phyloP scores from a whole-genome alignment of 2,797 vertebrate species.

The Acipenser ruthenus region DNA sequence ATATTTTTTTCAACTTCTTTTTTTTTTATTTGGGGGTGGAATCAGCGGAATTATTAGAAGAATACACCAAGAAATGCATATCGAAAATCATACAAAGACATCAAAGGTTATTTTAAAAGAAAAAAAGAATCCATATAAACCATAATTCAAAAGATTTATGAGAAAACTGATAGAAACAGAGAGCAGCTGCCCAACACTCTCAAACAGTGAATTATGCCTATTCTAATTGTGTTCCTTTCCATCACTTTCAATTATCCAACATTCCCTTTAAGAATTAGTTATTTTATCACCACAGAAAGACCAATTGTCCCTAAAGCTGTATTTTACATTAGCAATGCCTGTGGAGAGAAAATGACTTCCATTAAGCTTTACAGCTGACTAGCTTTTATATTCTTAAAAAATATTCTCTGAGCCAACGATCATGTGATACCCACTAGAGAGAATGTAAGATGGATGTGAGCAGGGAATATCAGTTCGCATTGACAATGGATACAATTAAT shows the following conservation, averaged over 20 bases:
- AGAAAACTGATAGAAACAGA: slow-evolving; percentile 62
- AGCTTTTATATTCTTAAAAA: slow-evolving; percentile 66
- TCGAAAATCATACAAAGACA: no score
- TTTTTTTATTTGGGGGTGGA: slow-evolving; percentile 34
- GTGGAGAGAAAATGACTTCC: slow-evolving; percentile 74
- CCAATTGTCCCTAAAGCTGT: slow-evolving; percentile 70
- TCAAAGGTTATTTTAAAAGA: neutral
- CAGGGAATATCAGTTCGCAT: slow-evolving; percentile 64
- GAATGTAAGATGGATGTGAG: slow-evolving; percentile 62
- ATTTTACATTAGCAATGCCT: slow-evolving; percentile 63
- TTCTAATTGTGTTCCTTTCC: slow-evolving; percentile 71
- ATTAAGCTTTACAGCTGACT: slow-evolving; percentile 77
- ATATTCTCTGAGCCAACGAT: slow-evolving; percentile 60
- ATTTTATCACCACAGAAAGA: slow-evolving; percentile 72
- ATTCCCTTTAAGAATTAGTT: slow-evolving; percentile 68
- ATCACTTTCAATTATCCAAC: slow-evolving; percentile 79
- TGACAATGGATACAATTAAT: slow-evolving; percentile 77
- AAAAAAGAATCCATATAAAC: slow-evolving; percentile 56
- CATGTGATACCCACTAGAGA: slow-evolving; percentile 41
- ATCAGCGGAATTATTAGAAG: slow-evolving; percentile 57
- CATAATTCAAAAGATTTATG: slow-evolving; percentile 70
- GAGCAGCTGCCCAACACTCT: slow-evolving; percentile 61
- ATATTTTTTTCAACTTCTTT: slow-evolving; percentile 29
- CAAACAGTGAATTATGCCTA: slow-evolving; percentile 71
- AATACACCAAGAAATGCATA: slow-evolving; percentile 28